These are phyloP conservation scores for Myrmophylax atrothorax DNA, from an alignment of 2,113 vertebrate species.

Conservation along the genomic window DNA sequence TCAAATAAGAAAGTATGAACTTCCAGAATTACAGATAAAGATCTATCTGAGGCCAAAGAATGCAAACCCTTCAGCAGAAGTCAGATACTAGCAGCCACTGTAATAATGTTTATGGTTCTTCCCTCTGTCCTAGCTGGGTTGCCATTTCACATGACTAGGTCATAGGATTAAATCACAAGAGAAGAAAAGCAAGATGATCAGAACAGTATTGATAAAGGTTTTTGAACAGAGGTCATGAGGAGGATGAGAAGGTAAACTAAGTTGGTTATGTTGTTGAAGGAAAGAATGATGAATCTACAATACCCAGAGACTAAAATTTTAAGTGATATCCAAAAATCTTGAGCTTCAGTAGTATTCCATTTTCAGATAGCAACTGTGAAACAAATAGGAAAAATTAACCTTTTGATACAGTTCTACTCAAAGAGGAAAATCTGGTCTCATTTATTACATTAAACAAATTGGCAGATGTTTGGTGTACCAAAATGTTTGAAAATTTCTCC, in stretches of 20 bases:
- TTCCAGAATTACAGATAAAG: neutral
- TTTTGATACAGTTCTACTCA: neutral
- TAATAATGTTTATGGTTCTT: neutral
- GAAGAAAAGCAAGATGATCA: neutral
- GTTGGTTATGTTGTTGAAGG: neutral
- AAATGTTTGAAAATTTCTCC: neutral
- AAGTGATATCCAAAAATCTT: neutral
- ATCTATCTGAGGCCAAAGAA: accelerated
- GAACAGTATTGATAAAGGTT: neutral
- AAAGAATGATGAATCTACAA: neutral
- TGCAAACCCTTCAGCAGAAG: neutral
- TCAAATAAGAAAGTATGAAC: neutral
- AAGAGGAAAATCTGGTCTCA: neutral
- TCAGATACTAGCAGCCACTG: neutral
- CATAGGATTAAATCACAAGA: neutral
- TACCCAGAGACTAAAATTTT: neutral
- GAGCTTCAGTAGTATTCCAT: neutral
- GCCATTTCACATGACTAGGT: neutral
- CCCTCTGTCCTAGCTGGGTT: neutral
- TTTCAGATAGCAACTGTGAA: neutral
- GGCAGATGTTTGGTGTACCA: neutral
- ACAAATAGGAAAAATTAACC: neutral
- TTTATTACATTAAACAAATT: neutral
- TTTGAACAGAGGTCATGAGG: neutral
- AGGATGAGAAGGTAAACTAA: neutral